phyloP scores from a whole-genome alignment of 2,888 invertebrate genomes.

The Ephialtes manifestator region DNA sequence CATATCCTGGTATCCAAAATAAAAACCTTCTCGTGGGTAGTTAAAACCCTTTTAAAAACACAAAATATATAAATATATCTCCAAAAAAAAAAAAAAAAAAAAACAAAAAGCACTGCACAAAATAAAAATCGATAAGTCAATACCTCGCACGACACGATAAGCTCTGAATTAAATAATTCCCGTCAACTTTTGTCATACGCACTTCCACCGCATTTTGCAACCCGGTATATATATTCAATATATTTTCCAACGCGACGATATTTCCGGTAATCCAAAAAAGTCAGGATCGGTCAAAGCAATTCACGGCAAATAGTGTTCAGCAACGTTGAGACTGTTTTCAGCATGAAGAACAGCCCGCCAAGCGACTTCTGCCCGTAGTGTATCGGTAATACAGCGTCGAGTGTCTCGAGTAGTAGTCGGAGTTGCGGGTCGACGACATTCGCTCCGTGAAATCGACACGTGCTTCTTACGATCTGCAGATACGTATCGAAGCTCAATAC shows the following conservation, averaged over 20 bases:
- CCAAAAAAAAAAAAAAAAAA: constrained; percentile 18
- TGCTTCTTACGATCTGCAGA: constrained; percentile 11
- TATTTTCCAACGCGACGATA: neutral
- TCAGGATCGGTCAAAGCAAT: neutral
- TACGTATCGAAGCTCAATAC: neutral
- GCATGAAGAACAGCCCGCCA: constrained; percentile 16
- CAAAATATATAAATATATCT: constrained; percentile 38
- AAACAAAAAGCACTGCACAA: constrained; percentile 37
- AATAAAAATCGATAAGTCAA: constrained; percentile 26
- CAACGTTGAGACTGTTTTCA: neutral
- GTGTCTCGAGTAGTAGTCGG: constrained; percentile 31
- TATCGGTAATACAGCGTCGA: constrained; percentile 28
- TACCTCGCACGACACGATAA: constrained; percentile 15
- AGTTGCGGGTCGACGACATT: constrained; percentile 69
- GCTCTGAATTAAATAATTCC: neutral
- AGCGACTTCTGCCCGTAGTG: constrained; percentile 9
- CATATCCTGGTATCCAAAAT: constrained; percentile 84
- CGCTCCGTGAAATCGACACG: constrained; percentile 60
- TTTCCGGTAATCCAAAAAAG: constrained; percentile 18
- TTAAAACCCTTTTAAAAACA: constrained; percentile 44
- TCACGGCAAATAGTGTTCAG: constrained; percentile 19
- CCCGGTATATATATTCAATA: neutral
- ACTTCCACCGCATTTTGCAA: constrained; percentile 73
- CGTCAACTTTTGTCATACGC: constrained; percentile 59
- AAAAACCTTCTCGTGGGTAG: constrained; percentile 53